Base-by-base conservation (phyloP, 1,140 invertebrate genomes). In the Drosophila sp. region DNA sequence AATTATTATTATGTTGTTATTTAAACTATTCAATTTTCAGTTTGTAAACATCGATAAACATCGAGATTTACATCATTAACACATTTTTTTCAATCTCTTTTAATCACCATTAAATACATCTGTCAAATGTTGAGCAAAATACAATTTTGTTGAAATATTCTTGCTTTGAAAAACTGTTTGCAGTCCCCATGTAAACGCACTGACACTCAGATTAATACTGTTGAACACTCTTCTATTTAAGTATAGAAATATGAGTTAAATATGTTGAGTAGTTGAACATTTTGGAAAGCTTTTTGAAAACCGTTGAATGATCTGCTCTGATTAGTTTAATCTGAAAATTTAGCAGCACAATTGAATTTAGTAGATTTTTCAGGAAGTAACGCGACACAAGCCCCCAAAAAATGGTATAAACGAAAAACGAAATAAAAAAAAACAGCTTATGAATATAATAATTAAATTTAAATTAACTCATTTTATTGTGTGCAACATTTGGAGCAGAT, bases 241-340 rank as follows among this genome's bases (percentile, higher is more conserved):
- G 21, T 21, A 21, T 21, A 21, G 21, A 21, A 21, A 21, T 21
- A 2, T 4, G 21, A 21, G 1, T 21, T 2, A 21, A 21, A 21
- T 21, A 21, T 1, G 14, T 40, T 9, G n/a, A 36, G 25, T 32
- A 29, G 27, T 29, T 29, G 14, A 34, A 34, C 50, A 27, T 9
- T 66, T 46, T 38, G 7, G 21, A 32, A 41, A 53, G 32, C 32
- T 27, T 21, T 59, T 43, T n/a, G 18, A 41, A 62, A 63, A 29
- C 14, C 62, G 63, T 65, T 36, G 57, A 7, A 59, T 70, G 61
- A 51, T 82, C 41, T 74, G 79, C 79, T 82, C 79, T 67, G 71
- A 75, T 82, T 78, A 74, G 43, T 64, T 53, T 50, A 27, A 38
- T 5, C 34, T 13, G 43, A 8, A 8, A 16, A 38, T 41, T 14